A percentile compares a stretch with the other conserved stretches of the same genome.
These are phyloP conservation scores for Acleris sparsana DNA, from an alignment of 2,888 invertebrate species.

Conservation along the genomic window DNA sequence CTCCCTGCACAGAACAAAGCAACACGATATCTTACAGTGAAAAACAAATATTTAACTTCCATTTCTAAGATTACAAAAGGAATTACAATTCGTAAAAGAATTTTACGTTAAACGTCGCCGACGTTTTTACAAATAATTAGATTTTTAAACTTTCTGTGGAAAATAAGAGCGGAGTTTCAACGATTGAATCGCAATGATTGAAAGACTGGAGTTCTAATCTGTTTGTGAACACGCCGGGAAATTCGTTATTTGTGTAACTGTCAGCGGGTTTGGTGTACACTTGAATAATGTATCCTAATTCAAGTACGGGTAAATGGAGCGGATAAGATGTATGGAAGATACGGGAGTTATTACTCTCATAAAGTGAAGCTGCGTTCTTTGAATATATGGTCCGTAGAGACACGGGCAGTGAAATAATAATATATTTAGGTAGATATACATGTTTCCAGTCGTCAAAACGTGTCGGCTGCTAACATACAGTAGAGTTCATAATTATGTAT, in stretches of 20 bases:
- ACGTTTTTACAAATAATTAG: constrained; percentile 14
- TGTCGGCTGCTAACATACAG: no score
- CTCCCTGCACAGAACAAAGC: constrained; percentile 3
- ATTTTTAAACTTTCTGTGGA: neutral
- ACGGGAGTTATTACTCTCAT: neutral
- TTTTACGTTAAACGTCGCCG: neutral
- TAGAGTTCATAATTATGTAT: no score
- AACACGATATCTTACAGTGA: constrained; percentile 9
- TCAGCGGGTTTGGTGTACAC: constrained; percentile 14
- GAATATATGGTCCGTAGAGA: neutral
- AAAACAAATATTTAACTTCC: constrained; percentile 18
- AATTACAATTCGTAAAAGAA: constrained; percentile 16
- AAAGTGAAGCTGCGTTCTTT: neutral
- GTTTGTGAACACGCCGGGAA: neutral
- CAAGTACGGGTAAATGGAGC: constrained; percentile 5
- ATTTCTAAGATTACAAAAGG: constrained; percentile 15
- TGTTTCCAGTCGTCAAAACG: no score
- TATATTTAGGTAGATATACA: no score
- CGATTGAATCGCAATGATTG: neutral
- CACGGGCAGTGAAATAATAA: no score
- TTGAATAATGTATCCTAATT: constrained; percentile 25
- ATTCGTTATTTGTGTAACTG: constrained; percentile 1
- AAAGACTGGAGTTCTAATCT: constrained; percentile 3
- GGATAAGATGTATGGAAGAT: neutral
- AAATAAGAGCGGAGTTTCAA: neutral